phyloP scores from a whole-genome alignment of 1,140 invertebrate species.

The Zaprionus africanus region DNA sequence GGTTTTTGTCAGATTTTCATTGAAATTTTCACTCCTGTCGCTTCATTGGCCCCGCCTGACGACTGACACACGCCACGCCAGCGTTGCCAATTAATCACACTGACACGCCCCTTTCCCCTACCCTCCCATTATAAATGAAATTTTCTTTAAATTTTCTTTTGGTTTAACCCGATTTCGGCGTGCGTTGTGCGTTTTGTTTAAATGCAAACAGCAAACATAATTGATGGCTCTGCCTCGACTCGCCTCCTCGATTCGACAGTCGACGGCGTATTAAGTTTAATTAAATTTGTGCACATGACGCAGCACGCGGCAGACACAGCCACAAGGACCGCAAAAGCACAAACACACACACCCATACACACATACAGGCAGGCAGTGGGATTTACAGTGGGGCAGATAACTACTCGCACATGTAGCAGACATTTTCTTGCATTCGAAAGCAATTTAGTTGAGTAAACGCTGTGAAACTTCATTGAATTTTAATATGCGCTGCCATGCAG shows the following conservation, averaged over 20 bases:
- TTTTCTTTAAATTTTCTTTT: slow-evolving; percentile 39
- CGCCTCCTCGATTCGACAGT: slow-evolving; percentile 17
- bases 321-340: slow-evolving; percentile 19
- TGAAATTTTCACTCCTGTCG: slow-evolving; percentile 57
- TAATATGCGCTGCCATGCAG: slow-evolving; percentile 59
- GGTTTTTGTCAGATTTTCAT: slow-evolving; percentile 44
- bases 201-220: slow-evolving; percentile 59
- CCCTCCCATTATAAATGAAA: neutral
- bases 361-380: neutral
- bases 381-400: slow-evolving; percentile 4
- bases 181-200: slow-evolving; percentile 33
- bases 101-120: neutral
- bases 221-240: slow-evolving; percentile 41
- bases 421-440: slow-evolving; percentile 67
- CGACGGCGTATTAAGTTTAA: slow-evolving; percentile 68
- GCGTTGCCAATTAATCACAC: slow-evolving; percentile 69
- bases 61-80: slow-evolving; percentile 58
- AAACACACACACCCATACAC: neutral
- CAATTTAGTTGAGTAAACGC: slow-evolving; percentile 76
- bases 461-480: slow-evolving; percentile 76
- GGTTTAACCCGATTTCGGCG: neutral
- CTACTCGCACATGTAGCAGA: slow-evolving; percentile 21
- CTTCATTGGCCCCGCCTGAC: slow-evolving; percentile 58
- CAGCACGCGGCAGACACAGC: slow-evolving; percentile 33
- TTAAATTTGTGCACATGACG: slow-evolving; percentile 67